Evolutionary conservation across 2,888 invertebrate genomes (phyloP).

Genomic region (Amphipoea lucens): DNA sequence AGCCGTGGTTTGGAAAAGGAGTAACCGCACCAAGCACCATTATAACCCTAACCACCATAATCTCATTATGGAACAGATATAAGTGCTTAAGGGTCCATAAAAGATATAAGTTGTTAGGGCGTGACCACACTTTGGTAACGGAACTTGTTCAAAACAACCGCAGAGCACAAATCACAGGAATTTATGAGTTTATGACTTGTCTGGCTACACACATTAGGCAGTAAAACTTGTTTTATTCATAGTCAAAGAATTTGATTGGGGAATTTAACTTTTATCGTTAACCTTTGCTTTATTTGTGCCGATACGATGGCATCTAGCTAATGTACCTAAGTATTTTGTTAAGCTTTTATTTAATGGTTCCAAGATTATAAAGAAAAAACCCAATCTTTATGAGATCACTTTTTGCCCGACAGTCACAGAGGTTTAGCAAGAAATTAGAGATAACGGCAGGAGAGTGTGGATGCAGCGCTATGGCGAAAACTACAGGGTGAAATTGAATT

Average conservation of each 20-base stretch:
- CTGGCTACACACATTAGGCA: slow-evolving; percentile 18
- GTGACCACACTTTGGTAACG: not conserved
- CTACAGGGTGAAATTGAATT: too few relatives aligned
- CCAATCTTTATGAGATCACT: not conserved
- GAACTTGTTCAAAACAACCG: slow-evolving; percentile 34
- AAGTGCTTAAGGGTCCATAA: too few relatives aligned
- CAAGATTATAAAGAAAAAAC: not conserved
- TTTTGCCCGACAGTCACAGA: not conserved
- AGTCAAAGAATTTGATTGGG: not conserved
- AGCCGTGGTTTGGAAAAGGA: not conserved
- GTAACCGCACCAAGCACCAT: too few relatives aligned
- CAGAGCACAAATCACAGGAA: slow-evolving; percentile 6
- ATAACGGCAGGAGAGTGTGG: too few relatives aligned
- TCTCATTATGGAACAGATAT: too few relatives aligned
- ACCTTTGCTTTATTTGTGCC: not conserved
- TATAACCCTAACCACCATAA: too few relatives aligned
- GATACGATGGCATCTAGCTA: not conserved
- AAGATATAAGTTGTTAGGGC: too few relatives aligned
- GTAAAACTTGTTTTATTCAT: slow-evolving; percentile 13
- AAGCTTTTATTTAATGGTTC: not conserved
- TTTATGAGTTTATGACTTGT: slow-evolving; percentile 36
- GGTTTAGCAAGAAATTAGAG: not conserved
- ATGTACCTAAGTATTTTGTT: not conserved
- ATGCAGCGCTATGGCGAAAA: too few relatives aligned
- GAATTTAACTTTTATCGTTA: not conserved